phyloP scores from a whole-genome alignment of 2,113 vertebrate genomes.

The Macroglossus sobrinus region DNA sequence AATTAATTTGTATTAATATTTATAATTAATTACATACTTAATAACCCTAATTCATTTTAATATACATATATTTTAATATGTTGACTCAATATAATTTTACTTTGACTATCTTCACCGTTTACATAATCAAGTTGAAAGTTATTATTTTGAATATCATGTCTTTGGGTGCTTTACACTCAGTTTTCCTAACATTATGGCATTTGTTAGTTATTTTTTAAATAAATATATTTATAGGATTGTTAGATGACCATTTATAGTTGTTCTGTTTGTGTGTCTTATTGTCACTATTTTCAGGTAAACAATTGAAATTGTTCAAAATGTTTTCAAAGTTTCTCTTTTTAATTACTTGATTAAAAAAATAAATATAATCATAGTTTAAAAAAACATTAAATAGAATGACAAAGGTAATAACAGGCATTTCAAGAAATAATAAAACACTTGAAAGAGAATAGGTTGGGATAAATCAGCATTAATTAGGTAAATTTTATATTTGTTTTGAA shows the following conservation, averaged over 20 bases:
- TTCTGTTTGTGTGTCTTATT: background rate
- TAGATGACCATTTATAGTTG: background rate
- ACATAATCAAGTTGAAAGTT: background rate
- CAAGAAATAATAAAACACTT: background rate
- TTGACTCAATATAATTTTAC: background rate
- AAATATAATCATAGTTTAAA: background rate
- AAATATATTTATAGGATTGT: background rate
- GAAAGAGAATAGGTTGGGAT: background rate
- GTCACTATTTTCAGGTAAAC: background rate
- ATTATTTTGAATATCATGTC: background rate
- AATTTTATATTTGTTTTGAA: background rate
- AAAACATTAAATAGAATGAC: background rate
- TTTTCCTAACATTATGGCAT: background rate
- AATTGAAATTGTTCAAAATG: background rate
- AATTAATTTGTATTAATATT: background rate
- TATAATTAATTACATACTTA: background rate
- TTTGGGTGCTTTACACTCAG: background rate
- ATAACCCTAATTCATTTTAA: background rate
- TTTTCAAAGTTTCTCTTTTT: background rate
- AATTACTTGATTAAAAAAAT: background rate
- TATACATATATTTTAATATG: background rate
- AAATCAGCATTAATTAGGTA: background rate
- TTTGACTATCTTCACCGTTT: background rate
- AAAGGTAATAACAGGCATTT: background rate
- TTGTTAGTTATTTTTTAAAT: background rate